Evolutionary conservation across 2,797 vertebrate genomes (phyloP), one percentile per base, ranked within the genome.

Genomic region (Leptoclinus maculatus): DNA sequence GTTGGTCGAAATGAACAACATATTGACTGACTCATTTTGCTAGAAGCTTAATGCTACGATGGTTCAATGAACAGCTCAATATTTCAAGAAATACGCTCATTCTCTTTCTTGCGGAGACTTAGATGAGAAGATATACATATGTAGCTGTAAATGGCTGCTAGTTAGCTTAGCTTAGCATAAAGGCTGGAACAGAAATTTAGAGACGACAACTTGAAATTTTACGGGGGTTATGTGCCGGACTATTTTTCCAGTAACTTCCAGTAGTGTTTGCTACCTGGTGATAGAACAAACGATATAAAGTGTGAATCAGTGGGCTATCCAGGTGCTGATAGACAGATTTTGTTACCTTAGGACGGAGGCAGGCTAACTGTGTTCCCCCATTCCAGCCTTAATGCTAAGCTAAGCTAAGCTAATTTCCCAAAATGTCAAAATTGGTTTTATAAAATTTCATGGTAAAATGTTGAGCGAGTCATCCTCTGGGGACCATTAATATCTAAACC

Each of bases 91-190:
- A 69, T 39, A 38, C 38, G 17, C 2, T 45, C 53, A 14, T 39
- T 60, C 2, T 1, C 49, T 74, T 72, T 60, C 4, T 51, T 67
- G 23, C 10, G 0, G 4, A 19, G 21, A 54, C 23, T 62, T 27
- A 8, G 14, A 60, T 27, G 21, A 47, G 8, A 64, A 17, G 38
- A 63, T 10, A 27, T 45, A 12, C 56, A 45, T 36, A 36, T 16
- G 49, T 34, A 49, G 32, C 19, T 34, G 32, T 32, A 72, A 29
- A 8, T 14, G n/a, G 27, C 7, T 67, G 38, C 19, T 1, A 14
- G 38, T 76, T 64, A 32, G 10, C 47, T 63, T 79, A 63, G 38
- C 36, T 57, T 65, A 59, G 16, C 53, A 53, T 19, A 39, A 68
- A 36, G 12, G 29, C 39, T 16, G 4, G 19, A 62, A 56, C 25